phyloP scores from a whole-genome alignment of 2,113 vertebrate species.

The Colius striatus region DNA sequence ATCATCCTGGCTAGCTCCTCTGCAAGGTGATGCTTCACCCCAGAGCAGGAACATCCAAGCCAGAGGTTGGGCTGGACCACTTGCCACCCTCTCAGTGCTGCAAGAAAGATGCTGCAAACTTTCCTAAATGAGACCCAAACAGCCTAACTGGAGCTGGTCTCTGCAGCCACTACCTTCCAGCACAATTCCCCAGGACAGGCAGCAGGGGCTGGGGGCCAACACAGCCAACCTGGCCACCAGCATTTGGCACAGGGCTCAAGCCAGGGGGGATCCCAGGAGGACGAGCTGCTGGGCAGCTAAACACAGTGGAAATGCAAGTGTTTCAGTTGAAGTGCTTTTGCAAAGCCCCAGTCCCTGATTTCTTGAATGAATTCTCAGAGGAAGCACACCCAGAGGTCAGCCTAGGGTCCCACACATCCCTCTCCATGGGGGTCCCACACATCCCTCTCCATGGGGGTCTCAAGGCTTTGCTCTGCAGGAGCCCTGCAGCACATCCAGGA shows the following conservation, averaged over 20 bases:
- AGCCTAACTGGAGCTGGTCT: background rate
- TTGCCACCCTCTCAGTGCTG: background rate
- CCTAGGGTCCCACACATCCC: no score
- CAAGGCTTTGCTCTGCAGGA: rapidly evolving
- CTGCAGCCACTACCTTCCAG: background rate
- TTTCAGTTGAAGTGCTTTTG: rapidly evolving
- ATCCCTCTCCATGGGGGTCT: no score
- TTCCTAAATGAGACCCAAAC: background rate
- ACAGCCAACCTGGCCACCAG: rapidly evolving
- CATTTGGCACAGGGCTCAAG: rapidly evolving
- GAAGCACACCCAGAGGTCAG: background rate
- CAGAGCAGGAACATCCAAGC: background rate
- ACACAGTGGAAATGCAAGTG: rapidly evolving
- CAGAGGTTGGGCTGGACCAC: background rate
- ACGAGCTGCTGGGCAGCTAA: background rate
- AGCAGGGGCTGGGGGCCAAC: background rate
- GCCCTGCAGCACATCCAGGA: rapidly evolving
- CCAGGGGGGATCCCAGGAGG: background rate
- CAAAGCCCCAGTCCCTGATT: background rate
- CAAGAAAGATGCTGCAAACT: background rate
- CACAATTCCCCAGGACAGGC: no score
- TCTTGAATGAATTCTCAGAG: background rate
- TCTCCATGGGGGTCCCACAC: background rate
- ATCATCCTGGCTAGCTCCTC: background rate
- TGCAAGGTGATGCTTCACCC: no score